Evolutionary conservation across 1,140 invertebrate genomes (phyloP), one percentile per base, ranked within the genome.

Genomic region (Aphelinus certus): DNA sequence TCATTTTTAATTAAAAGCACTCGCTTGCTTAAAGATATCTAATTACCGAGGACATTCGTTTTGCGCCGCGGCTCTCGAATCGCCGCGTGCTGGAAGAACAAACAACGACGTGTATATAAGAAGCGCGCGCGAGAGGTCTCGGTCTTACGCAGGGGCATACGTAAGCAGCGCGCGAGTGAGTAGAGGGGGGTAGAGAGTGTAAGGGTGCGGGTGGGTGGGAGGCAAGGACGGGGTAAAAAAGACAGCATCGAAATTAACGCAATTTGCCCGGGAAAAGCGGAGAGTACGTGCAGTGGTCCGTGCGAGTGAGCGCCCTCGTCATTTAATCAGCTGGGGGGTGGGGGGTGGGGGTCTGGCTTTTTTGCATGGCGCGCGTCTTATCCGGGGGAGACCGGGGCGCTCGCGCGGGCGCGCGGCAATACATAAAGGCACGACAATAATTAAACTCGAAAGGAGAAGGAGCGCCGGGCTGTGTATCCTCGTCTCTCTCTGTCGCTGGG

Each of bases 371-470:
- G 61, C 60, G 73, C 60, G 61, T 47, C 51, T 45, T 45, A 3
- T 58, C 60, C 60, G 7, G 51, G 51, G 51, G 26, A 7, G 76
- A 79, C 75, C 73, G 9, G 66, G 60, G 9, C 42, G 60, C 43
- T 4, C 68, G 66, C 74, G 72, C 57, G 47, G 43, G 26, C 48
- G 57, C 51, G 46, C 57, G 47, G 67, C 73, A 65, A 75, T 75
- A 75, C 73, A 70, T 75, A 70, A 69, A 75, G 55, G 73, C 73
- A 65, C 61, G 73, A 75, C 73, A 70, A 75, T 75, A 75, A 75
- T 75, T 75, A 75, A 75, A 75, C 53, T 65, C 70, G 71, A 72
- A 72, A 69, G 56, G 66, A 66, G 71, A 65, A 67, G 67, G 71
- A 58, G 72, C 9, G 72, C 51, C 49, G 71, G 56, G 26, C 26